These are phyloP conservation scores for Menidia beryllina DNA, from an alignment of 2,113 vertebrate genomes.

Conservation along the genomic window DNA sequence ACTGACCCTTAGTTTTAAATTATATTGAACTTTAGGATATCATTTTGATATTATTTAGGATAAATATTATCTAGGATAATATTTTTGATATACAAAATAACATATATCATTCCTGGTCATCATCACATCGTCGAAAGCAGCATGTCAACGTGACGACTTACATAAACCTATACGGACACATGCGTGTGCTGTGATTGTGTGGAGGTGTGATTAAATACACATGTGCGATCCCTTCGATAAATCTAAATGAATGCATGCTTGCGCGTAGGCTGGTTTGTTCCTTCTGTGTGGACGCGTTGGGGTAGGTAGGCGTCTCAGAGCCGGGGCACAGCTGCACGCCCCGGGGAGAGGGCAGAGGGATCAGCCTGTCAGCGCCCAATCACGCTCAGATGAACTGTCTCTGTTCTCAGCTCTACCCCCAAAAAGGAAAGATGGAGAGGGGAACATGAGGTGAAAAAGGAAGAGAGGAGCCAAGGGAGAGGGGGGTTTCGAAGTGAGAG, in stretches of 20 bases:
- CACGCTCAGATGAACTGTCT: constrained; percentile 63
- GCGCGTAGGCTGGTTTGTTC: constrained; percentile 66
- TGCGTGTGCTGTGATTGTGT: constrained; percentile 37
- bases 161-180: constrained; percentile 42
- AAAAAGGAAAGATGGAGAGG: constrained; percentile 5
- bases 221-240: constrained; percentile 43
- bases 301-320: constrained; percentile 57
- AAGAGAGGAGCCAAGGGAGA: constrained; percentile 12
- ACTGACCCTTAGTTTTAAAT: too few relatives aligned
- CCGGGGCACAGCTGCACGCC: constrained; percentile 70
- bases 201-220: constrained; percentile 59
- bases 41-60: too few relatives aligned
- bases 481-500: background rate
- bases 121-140: constrained; percentile 19
- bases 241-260: constrained; percentile 59
- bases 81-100: too few relatives aligned
- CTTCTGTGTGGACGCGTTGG: constrained; percentile 54
- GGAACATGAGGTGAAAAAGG: constrained; percentile 37
- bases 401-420: constrained; percentile 18
- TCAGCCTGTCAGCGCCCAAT: constrained; percentile 67
- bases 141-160: constrained; percentile 41
- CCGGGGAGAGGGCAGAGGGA: constrained; percentile 68
- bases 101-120: background rate
- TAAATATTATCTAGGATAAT: too few relatives aligned
- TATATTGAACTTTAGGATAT: too few relatives aligned